Percentiles rank a stretch among this genome's conserved stretches.
These are phyloP conservation scores for Labeo rohita DNA, from an alignment of 2,113 vertebrate genomes.

Conservation along the genomic window DNA sequence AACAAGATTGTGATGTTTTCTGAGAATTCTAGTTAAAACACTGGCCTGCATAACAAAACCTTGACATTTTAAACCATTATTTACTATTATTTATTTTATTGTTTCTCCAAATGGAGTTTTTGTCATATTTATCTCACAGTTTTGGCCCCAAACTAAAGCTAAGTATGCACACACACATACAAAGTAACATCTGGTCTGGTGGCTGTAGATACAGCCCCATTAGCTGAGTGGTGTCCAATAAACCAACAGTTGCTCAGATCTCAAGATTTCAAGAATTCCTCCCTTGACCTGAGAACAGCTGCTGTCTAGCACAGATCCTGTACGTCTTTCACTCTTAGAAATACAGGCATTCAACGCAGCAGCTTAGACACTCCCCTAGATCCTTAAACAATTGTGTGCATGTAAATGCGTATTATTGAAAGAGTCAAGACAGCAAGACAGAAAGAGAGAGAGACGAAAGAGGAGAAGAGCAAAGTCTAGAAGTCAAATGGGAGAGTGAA, in stretches of 20 bases:
- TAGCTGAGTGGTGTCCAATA: constrained; percentile 32
- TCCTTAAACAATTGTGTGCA: constrained; percentile 7
- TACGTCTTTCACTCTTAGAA: background rate
- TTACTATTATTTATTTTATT: background rate
- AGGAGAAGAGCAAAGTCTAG: background rate
- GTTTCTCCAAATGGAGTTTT: background rate
- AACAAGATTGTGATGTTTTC: background rate
- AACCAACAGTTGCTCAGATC: constrained; percentile 42
- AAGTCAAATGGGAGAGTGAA: background rate
- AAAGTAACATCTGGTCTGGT: constrained; percentile 38
- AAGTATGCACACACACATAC: background rate
- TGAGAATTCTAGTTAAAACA: background rate
- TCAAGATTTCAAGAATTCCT: constrained; percentile 32
- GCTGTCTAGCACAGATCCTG: constrained; percentile 33
- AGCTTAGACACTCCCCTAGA: constrained; percentile 17
- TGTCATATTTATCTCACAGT: background rate
- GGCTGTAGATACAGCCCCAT: constrained; percentile 32
- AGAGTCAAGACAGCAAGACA: background rate
- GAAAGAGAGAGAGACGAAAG: background rate
- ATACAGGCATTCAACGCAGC: constrained; percentile 1
- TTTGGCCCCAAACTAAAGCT: background rate
- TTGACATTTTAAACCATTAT: background rate
- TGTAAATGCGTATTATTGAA: constrained; percentile 19
- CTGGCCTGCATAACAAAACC: background rate
- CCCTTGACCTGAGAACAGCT: constrained; percentile 41